These are phyloP conservation scores for Chelonoidis abingdonii DNA, from an alignment of 2,113 vertebrate genomes.

Conservation along the genomic window DNA sequence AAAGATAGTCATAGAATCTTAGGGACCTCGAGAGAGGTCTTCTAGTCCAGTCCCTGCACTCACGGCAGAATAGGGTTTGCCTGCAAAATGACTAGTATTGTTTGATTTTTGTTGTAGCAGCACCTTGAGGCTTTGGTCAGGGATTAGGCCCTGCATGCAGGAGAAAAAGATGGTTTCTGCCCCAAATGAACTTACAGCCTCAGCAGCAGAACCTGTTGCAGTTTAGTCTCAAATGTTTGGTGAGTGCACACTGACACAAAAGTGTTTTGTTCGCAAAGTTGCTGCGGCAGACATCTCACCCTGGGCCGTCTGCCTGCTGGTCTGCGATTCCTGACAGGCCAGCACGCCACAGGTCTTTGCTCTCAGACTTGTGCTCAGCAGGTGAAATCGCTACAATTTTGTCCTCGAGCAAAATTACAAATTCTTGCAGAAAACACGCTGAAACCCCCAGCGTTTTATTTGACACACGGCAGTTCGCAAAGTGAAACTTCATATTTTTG, in stretches of 20 bases:
- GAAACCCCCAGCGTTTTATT: background rate
- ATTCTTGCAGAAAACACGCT: background rate
- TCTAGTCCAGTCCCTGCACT: no score
- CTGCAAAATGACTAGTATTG: background rate
- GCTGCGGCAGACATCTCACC: accelerated
- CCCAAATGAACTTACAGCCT: background rate
- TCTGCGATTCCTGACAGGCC: background rate
- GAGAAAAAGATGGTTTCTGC: background rate
- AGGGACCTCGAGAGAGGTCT: no score
- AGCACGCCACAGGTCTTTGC: background rate
- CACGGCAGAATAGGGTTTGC: background rate
- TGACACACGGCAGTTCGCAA: background rate
- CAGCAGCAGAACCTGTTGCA: background rate
- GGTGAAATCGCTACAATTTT: background rate
- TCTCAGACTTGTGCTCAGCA: background rate
- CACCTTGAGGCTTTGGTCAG: background rate
- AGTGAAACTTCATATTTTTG: slow-evolving; percentile 22
- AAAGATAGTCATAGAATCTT: background rate
- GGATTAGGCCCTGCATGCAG: background rate
- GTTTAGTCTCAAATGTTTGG: background rate
- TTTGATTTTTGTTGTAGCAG: background rate
- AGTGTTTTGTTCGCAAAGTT: background rate
- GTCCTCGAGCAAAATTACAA: background rate
- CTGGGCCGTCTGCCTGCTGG: background rate
- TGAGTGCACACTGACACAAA: background rate